A percentile compares a stretch with the other conserved stretches of the same genome.
Evolutionary conservation across 2,797 vertebrate species (phyloP).

Genomic region (Hypotaenidia philippensis): DNA sequence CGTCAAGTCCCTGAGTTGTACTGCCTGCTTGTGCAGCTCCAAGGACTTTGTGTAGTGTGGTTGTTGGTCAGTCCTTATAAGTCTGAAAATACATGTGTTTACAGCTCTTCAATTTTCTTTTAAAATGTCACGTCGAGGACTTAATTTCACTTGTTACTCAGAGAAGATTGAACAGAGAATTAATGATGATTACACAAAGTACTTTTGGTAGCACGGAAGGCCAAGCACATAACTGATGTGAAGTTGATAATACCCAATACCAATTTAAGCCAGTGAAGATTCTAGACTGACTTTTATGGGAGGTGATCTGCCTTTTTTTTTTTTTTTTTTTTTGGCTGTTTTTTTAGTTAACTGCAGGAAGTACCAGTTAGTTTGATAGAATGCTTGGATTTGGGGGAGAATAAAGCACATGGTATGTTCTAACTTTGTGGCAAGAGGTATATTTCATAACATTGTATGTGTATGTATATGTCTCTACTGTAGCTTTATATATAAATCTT

Average conservation of each 20-base stretch:
- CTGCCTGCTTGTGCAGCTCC: not conserved
- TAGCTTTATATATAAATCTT: not conserved
- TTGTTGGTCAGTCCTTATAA: not conserved
- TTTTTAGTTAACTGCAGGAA: not conserved
- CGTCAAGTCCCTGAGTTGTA: not conserved
- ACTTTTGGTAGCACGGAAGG: not conserved
- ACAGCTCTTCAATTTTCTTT: not conserved
- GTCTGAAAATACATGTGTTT: not conserved
- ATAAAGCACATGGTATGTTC: not conserved
- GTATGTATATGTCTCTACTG: not conserved
- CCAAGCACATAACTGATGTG: too few relatives aligned
- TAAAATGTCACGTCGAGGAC: not conserved
- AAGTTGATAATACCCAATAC: not conserved
- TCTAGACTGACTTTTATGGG: not conserved
- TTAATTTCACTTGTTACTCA: not conserved
- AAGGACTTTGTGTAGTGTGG: not conserved
- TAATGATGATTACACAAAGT: not conserved
- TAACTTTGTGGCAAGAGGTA: not conserved
- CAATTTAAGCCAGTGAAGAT: not conserved
- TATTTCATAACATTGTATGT: not conserved
- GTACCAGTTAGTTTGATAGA: not conserved
- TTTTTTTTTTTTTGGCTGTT: not conserved
- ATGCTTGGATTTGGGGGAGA: not conserved
- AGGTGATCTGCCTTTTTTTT: not conserved
- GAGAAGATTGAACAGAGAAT: not conserved